Conservation (phyloP, 1,140 invertebrate species). For the Papilio glaucus region DNA sequence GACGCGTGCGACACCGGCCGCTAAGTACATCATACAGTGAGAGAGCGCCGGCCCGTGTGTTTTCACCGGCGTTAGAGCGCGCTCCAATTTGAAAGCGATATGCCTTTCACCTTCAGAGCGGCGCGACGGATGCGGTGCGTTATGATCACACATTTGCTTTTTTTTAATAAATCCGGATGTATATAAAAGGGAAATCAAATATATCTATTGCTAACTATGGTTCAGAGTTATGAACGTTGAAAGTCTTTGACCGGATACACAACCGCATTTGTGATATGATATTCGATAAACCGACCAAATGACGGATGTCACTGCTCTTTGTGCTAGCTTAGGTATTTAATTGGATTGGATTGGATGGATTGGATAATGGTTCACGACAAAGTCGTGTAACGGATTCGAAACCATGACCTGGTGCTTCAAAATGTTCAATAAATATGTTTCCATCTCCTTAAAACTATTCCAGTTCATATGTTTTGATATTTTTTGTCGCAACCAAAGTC, state of each 20-base stretch:
- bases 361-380: no score
- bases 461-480: no score
- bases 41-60: conserved; percentile 33
- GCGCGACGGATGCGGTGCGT: conserved; percentile 26
- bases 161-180: conserved; percentile 26
- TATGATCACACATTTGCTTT: conserved; percentile 27
- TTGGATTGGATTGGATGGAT: no score
- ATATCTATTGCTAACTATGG: background rate
- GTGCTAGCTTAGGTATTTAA: no score
- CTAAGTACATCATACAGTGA: conserved; percentile 30
- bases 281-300: background rate
- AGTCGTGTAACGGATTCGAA: no score
- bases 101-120: conserved; percentile 33
- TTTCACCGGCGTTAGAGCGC: conserved; percentile 34
- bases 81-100: conserved; percentile 39
- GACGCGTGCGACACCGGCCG: conserved; percentile 2
- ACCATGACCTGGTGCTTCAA: no score
- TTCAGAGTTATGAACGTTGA: background rate
- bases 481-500: no score
- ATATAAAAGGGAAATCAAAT: conserved; percentile 17
- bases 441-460: no score
- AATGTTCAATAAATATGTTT: no score
- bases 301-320: background rate
- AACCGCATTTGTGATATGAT: background rate
- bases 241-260: conserved; percentile 1